These are phyloP conservation scores for Cossypha niveicapilla DNA, from an alignment of 2,797 vertebrate species.

Conservation along the genomic window DNA sequence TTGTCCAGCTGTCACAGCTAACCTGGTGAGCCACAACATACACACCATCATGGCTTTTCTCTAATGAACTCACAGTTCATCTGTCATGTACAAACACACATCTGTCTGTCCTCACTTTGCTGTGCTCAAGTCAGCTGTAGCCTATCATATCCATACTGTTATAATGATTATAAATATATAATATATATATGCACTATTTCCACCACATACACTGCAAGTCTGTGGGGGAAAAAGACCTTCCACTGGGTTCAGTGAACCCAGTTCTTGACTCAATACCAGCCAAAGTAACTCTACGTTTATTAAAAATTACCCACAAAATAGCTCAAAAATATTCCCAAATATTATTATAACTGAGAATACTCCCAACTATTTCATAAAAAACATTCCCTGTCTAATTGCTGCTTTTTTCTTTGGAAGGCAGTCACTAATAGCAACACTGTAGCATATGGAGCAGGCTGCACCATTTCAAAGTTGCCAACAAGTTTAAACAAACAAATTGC, in stretches of 20 bases:
- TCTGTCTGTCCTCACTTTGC: not conserved
- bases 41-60: not conserved
- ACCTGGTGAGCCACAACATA: not conserved
- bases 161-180: not conserved
- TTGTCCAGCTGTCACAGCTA: not conserved
- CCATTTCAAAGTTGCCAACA: conserved; percentile 23
- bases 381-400: not conserved
- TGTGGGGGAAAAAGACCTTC: not conserved
- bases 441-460: conserved; percentile 3
- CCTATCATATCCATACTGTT: not conserved
- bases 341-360: conserved; percentile 33
- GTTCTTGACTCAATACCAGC: not conserved
- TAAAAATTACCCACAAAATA: not conserved
- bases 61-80: not conserved
- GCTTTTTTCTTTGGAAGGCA: not conserved
- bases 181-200: not conserved
- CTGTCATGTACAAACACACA: accelerated
- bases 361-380: conserved; percentile 34
- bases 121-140: not conserved
- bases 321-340: conserved; percentile 23
- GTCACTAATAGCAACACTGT: not conserved
- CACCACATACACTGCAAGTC: not conserved
- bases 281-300: conserved; percentile 1
- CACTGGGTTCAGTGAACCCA: not conserved
- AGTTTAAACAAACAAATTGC: conserved; percentile 64